Evolutionary conservation across 2,113 vertebrate species (phyloP).

Genomic region (Epinephelus moara): DNA sequence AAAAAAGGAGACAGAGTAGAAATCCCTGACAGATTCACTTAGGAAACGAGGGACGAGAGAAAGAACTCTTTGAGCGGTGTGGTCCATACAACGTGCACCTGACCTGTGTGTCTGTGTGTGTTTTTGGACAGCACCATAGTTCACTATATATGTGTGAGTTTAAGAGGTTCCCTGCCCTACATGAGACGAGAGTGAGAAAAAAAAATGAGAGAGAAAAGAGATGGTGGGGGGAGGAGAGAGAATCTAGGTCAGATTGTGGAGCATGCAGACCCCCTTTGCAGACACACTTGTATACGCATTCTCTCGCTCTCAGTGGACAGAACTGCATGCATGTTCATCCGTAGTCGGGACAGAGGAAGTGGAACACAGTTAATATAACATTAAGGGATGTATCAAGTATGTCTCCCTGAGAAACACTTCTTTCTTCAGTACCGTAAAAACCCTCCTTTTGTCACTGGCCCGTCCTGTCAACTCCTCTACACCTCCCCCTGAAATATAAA

Average conservation of each 20-base stretch:
- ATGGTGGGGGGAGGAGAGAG: slow-evolving; percentile 34
- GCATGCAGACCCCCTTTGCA: slow-evolving; percentile 61
- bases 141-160: slow-evolving; percentile 52
- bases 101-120: slow-evolving; percentile 49
- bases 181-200: slow-evolving; percentile 45
- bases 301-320: slow-evolving; percentile 49
- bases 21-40: slow-evolving; percentile 79
- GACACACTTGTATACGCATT: slow-evolving; percentile 27
- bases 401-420: slow-evolving; percentile 81
- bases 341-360: slow-evolving; percentile 16
- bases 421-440: slow-evolving; percentile 70
- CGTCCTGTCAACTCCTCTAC: slow-evolving; percentile 18
- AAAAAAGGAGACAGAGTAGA: slow-evolving; percentile 66
- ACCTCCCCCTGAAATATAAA: slow-evolving; percentile 5
- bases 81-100: slow-evolving; percentile 80
- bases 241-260: slow-evolving; percentile 78
- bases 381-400: slow-evolving; percentile 77
- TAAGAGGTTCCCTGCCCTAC: slow-evolving; percentile 69
- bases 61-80: slow-evolving; percentile 66
- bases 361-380: slow-evolving; percentile 56
- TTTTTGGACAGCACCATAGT: slow-evolving; percentile 77
- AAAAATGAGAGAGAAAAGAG: slow-evolving; percentile 1
- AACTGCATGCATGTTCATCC: slow-evolving; percentile 58
- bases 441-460: slow-evolving; percentile 42
- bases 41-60: slow-evolving; percentile 65